Base-by-base conservation (phyloP, 2,888 invertebrate genomes). In the Nasonovia ribisnigri region DNA sequence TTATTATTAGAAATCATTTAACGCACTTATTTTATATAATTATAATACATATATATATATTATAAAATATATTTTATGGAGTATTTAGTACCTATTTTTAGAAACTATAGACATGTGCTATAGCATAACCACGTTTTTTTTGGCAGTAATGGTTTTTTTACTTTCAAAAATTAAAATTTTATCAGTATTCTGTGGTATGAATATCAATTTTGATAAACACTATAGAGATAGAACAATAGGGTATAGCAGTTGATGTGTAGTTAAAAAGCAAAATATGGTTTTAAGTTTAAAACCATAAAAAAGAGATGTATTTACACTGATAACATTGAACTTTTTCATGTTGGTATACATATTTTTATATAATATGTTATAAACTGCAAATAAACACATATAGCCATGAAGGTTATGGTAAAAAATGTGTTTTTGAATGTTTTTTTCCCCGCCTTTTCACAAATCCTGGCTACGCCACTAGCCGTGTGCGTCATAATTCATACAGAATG, bases 401-500 rank as follows among this genome's bases (percentile, higher is more conserved):
- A n/a, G 77, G 77, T 77, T 20, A 77, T 10, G 20, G 36, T 42
- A 77, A 77, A 77, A 36, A 36, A 36, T 36, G 77, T 36, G 77
- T 77, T 77, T 77, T 77, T 77, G 77, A 77, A 77, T 20, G 36
- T 77, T 77, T 67, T n/a, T 36, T 36, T 77, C 11, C 20, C 67
- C 26, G 0, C 8, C 26, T 8, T 20, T 36, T 77, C 8, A 77
- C 20, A 77, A 77, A 36, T 77, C 8, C 20, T 36, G 20, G 20
- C 20, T 77, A 42, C 8, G 20, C 77, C 36, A 36, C 36, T 77
- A 1, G 1, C 3, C 43, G 26, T 60, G 43, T n/a, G 46, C 13
- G 29, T 86, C 46, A 60, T 91, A 60, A 91, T 91, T 91, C 57
- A 86, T 57, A 42, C 11, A 20, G 11, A 91, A 42, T 54, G 57